These are phyloP conservation scores for Yponomeuta cagnagella DNA, from an alignment of 2,888 invertebrate genomes.

Conservation along the genomic window DNA sequence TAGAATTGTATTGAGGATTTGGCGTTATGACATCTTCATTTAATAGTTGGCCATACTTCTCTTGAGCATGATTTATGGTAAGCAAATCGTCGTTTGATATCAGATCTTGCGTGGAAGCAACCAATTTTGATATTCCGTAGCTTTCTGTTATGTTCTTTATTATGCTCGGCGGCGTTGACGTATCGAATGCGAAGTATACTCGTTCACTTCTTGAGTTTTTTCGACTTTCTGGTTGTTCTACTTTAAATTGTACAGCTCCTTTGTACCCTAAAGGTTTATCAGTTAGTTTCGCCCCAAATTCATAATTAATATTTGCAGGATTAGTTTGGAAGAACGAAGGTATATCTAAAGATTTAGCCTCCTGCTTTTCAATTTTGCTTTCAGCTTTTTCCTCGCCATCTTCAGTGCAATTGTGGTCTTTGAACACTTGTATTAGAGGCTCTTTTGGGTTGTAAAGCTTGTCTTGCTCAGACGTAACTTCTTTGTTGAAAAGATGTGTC, in stretches of 20 bases:
- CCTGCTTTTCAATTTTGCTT: conserved; percentile 25
- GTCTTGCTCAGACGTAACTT: conserved; percentile 35
- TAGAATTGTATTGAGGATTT: conserved; percentile 33
- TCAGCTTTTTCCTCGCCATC: conserved; percentile 26
- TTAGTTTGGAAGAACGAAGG: conserved; percentile 6
- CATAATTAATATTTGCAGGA: conserved; percentile 37
- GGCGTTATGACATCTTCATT: conserved; percentile 57
- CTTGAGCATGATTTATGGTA: conserved; percentile 75
- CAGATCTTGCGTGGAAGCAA: conserved; percentile 76
- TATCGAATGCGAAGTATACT: conserved; percentile 43
- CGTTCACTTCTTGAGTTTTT: conserved; percentile 50
- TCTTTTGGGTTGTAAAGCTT: conserved; percentile 31
- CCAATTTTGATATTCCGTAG: conserved; percentile 63
- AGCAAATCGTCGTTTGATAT: conserved; percentile 79
- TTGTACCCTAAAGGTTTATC: conserved; percentile 37
- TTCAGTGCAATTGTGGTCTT: conserved; percentile 53
- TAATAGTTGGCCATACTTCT: conserved; percentile 40
- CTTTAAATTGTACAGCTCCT: conserved; percentile 44
- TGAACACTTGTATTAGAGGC: conserved; percentile 53
- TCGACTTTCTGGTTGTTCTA: conserved; percentile 36
- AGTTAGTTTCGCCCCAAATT: conserved; percentile 49
- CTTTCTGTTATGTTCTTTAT: conserved; percentile 34
- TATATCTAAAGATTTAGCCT: conserved; percentile 30
- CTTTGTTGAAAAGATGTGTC: conserved; percentile 37
- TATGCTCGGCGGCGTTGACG: conserved; percentile 27